Evolutionary conservation across 2,797 vertebrate genomes (phyloP), one percentile per base, ranked within the genome.

Genomic region (Mormyrus hasselquistii): DNA sequence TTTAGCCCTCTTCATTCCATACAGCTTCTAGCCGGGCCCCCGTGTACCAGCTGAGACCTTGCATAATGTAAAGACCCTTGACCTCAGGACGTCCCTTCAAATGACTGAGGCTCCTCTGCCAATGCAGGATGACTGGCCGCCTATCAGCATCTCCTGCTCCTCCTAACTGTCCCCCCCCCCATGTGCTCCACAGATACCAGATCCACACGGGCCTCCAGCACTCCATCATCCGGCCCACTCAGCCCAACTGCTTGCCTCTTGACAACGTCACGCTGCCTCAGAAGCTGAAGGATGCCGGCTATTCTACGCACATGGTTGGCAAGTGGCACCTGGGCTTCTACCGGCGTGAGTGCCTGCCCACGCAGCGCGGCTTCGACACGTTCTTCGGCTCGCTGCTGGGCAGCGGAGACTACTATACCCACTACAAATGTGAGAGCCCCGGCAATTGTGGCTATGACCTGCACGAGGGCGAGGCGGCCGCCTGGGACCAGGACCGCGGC

Each of bases 241-340:
- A 99, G 90, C 97, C 99, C 91, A 99, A 98, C 95, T 99, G 99
- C 92, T 95, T 99, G 62, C 99, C 99, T 53, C 92, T 98, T 93
- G 97, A 99, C 92, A 98, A 98, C 0, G 90, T 96, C 91, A 99
- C 98, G 0, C 96, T 99, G 92, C 98, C 98, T 92, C 97, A 98
- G 94, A 98, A 99, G 93, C 96, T 99, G 59, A 97, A 96, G 93
- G 96, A 97, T 86, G 97, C 95, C 0, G 99, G 98, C 53, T 99
- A 99, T 91, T 95, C 98, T 86, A 99, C 98, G 0, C 98, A 99
- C 91, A 99, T 99, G 98, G 97, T 99, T 90, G 99, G 99, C 89
- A 99, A 99, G 93, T 99, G 99, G 99, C 99, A 99, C 93, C 93
- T 99, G 91, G 99, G 99, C 0, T 99, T 99, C 93, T 99, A 99